These are phyloP conservation scores for Chaetodon auriga DNA, from an alignment of 2,113 vertebrate species.

Conservation along the genomic window DNA sequence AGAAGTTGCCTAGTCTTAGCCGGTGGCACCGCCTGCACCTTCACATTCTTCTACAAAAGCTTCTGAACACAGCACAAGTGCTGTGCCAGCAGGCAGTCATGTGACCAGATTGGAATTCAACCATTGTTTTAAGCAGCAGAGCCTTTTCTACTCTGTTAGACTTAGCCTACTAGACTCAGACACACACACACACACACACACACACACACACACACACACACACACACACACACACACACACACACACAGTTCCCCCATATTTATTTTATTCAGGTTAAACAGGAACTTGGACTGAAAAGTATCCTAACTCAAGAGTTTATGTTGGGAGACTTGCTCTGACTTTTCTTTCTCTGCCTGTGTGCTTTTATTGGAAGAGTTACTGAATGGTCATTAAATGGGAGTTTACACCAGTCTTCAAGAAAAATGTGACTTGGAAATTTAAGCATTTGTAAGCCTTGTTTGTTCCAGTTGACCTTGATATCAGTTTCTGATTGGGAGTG, in stretches of 20 bases:
- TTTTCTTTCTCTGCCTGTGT: conserved; percentile 28
- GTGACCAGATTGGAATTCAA: conserved; percentile 83
- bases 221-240: conserved; percentile 9
- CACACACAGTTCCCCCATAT: conserved; percentile 32
- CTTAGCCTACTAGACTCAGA: conserved; percentile 19
- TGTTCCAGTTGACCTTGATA: background rate
- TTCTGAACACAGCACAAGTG: conserved; percentile 66
- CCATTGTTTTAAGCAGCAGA: conserved; percentile 80
- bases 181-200: conserved; percentile 6
- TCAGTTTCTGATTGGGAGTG: conserved; percentile 15
- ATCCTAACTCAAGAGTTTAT: conserved; percentile 53
- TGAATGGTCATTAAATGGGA: conserved; percentile 4
- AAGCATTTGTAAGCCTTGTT: conserved; percentile 4
- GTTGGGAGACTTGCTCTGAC: conserved; percentile 31
- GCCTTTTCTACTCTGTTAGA: conserved; percentile 55
- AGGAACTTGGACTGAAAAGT: conserved; percentile 58
- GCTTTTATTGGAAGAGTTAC: conserved; percentile 32
- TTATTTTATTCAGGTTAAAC: conserved; percentile 63
- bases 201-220: background rate
- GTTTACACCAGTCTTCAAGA: background rate
- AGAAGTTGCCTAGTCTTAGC: conserved; percentile 37
- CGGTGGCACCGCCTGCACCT: conserved; percentile 61
- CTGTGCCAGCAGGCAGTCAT: conserved; percentile 76
- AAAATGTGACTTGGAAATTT: background rate
- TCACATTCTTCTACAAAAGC: conserved; percentile 68